phyloP scores from a whole-genome alignment of 2,113 vertebrate genomes.

The Clarias gariepinus region DNA sequence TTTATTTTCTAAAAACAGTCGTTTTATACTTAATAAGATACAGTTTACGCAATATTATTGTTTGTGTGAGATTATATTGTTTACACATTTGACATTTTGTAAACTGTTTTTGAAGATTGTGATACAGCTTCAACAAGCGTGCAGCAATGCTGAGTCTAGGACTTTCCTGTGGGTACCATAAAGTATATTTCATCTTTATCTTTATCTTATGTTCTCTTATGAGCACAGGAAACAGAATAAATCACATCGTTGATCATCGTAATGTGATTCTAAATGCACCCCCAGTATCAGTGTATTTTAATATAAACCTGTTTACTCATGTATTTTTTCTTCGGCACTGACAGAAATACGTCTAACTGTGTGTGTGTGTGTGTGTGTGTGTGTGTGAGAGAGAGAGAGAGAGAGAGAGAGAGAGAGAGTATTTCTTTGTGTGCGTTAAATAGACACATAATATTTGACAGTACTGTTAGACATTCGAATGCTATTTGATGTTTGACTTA shows the following conservation, averaged over 20 bases:
- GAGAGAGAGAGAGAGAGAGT: no score
- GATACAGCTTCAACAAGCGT: not conserved
- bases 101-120: not conserved
- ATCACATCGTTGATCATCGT: not conserved
- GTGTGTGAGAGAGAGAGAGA: no score
- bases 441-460: not conserved
- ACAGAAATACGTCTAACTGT: not conserved
- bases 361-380: not conserved
- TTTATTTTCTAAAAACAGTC: no score
- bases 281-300: not conserved
- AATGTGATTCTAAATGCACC: not conserved
- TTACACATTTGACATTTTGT: not conserved
- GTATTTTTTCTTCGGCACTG: not conserved
- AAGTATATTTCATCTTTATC: constrained; percentile 5
- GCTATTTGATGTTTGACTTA: not conserved
- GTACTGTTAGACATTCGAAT: not conserved
- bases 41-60: not conserved
- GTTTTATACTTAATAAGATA: no score
- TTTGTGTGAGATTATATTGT: not conserved
- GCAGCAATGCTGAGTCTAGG: not conserved
- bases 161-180: not conserved
- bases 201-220: not conserved
- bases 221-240: not conserved
- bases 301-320: not conserved
- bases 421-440: not conserved